A percentile compares a stretch with the other conserved stretches of the same genome.
These are phyloP conservation scores for Gryllus bimaculatus DNA, from an alignment of 1,140 invertebrate species.

Conservation along the genomic window DNA sequence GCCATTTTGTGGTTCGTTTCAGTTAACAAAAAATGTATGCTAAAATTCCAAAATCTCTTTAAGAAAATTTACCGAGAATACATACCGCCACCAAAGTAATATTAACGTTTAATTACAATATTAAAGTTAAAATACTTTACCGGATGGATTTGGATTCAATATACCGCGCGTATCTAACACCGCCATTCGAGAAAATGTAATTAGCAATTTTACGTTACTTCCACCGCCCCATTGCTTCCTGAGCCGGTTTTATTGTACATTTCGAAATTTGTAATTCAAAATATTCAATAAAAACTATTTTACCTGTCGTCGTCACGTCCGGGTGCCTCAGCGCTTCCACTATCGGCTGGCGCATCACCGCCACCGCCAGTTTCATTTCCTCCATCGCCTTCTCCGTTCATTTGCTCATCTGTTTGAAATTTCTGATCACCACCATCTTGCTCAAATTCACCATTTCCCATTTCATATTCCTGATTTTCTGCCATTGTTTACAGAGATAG, in stretches of 20 bases:
- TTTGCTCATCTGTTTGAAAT: slow-evolving; percentile 17
- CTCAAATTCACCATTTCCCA: slow-evolving; percentile 23
- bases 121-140: neutral
- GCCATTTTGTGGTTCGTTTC: neutral
- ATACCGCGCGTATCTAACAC: neutral
- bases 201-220: too few relatives aligned
- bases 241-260: slow-evolving; percentile 14
- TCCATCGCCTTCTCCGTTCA: slow-evolving; percentile 21
- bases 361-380: slow-evolving; percentile 15
- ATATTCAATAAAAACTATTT: slow-evolving; percentile 11
- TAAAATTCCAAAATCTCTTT: neutral
- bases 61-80: neutral
- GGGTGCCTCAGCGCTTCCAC: slow-evolving; percentile 27
- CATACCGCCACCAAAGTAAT: neutral
- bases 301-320: slow-evolving; percentile 28
- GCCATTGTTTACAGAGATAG: slow-evolving; percentile 17
- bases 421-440: slow-evolving; percentile 19
- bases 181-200: neutral
- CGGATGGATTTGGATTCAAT: slow-evolving; percentile 14
- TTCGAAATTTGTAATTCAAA: neutral
- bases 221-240: too few relatives aligned
- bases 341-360: slow-evolving; percentile 23
- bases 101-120: neutral
- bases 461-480: slow-evolving; percentile 23
- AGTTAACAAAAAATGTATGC: neutral